Percentiles rank a stretch among this genome's conserved stretches.
Conservation (phyloP, 2,797 vertebrate genomes). For the Pangasius djambal region DNA sequence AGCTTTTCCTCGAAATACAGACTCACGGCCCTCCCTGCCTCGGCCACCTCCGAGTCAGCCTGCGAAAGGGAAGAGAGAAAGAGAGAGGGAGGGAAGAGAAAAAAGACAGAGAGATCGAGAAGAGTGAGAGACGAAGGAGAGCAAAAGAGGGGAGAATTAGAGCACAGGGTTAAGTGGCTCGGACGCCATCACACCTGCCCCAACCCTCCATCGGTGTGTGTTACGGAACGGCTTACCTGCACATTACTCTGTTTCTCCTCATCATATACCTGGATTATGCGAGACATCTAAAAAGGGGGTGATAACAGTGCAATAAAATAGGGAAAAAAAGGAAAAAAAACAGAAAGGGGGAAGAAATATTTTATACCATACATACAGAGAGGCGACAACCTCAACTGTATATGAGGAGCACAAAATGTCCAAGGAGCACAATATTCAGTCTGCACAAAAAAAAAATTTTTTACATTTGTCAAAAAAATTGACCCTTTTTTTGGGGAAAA, state of each 20-base stretch:
- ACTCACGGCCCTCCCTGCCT: slow-evolving; percentile 92
- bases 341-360: slow-evolving; percentile 75
- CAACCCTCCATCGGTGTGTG: slow-evolving; percentile 82
- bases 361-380: slow-evolving; percentile 78
- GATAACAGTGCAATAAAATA: slow-evolving; percentile 87
- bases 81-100: slow-evolving; percentile 53
- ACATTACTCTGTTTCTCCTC: slow-evolving; percentile 99
- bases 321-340: slow-evolving; percentile 80
- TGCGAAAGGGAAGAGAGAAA: slow-evolving; percentile 65
- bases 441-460: slow-evolving; percentile 28
- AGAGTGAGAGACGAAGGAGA: slow-evolving; percentile 65
- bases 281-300: slow-evolving; percentile 99
- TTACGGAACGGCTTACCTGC: slow-evolving; percentile 93
- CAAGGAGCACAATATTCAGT: slow-evolving; percentile 54
- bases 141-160: slow-evolving; percentile 80
- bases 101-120: slow-evolving; percentile 51
- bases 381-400: slow-evolving; percentile 61
- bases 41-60: slow-evolving; percentile 98
- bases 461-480: neutral
- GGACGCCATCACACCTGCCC: slow-evolving; percentile 66
- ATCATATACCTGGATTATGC: slow-evolving; percentile 99
- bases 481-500: neutral
- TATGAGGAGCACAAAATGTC: slow-evolving; percentile 50
- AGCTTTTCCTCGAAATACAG: slow-evolving; percentile 96
- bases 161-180: slow-evolving; percentile 62